These are phyloP conservation scores for Anthoscopus minutus DNA, from an alignment of 2,113 vertebrate species.

Conservation along the genomic window DNA sequence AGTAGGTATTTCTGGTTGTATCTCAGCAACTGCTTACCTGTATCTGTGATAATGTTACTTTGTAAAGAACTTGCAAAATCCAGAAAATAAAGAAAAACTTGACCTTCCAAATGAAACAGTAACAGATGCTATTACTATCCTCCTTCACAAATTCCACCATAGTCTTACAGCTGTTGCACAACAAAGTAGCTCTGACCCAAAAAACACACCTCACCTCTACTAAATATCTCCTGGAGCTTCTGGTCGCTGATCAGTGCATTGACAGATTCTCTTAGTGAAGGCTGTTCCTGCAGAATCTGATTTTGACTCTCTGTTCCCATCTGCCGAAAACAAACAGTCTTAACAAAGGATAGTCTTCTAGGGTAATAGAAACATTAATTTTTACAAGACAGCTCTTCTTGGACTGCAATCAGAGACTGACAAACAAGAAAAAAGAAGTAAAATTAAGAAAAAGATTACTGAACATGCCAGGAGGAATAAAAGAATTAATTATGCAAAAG, in stretches of 20 bases:
- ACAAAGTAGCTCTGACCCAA: background rate
- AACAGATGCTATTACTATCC: background rate
- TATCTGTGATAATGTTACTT: background rate
- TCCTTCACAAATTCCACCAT: background rate
- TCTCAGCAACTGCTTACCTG: background rate
- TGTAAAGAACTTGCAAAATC: background rate
- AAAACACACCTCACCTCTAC: constrained; percentile 81
- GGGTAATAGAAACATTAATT: background rate
- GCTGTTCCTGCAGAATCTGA: constrained; percentile 85
- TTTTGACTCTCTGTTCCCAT: constrained; percentile 85
- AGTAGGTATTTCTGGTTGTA: background rate
- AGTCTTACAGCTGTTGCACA: background rate
- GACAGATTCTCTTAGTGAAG: constrained; percentile 82
- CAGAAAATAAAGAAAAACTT: background rate
- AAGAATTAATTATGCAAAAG: background rate
- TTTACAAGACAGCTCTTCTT: background rate
- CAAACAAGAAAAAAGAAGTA: background rate
- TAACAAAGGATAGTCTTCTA: background rate
- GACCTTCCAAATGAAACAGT: background rate
- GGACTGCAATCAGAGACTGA: background rate
- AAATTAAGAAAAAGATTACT: background rate
- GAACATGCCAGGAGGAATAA: background rate
- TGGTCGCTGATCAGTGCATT: constrained; percentile 87
- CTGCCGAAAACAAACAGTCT: constrained; percentile 66
- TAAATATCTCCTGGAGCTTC: constrained; percentile 95